These are phyloP conservation scores for Plecturocebus donacophilus DNA, from an alignment of 2,113 vertebrate species.

Conservation along the genomic window DNA sequence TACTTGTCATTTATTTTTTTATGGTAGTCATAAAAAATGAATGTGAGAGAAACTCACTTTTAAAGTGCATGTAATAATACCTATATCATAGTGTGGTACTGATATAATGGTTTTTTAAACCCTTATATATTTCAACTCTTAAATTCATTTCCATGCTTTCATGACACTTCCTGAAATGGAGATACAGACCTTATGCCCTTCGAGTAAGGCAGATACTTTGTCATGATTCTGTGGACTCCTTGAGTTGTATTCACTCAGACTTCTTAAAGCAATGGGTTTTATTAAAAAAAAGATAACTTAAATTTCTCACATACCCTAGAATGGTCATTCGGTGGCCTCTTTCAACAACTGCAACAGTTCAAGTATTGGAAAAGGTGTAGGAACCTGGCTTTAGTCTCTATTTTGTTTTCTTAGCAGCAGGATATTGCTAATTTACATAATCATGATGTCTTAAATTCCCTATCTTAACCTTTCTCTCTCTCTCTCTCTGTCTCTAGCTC, in stretches of 20 bases:
- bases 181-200: neutral
- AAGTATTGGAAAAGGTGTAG: neutral
- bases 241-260: neutral
- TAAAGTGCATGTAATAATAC: neutral
- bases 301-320: neutral
- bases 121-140: neutral
- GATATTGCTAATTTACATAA: neutral
- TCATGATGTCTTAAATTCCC: neutral
- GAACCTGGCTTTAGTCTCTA: neutral
- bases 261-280: neutral
- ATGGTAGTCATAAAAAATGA: neutral
- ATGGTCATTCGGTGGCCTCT: neutral
- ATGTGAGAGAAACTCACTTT: neutral
- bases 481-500: neutral
- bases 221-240: neutral
- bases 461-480: accelerated
- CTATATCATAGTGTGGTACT: neutral
- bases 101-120: neutral
- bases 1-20: neutral
- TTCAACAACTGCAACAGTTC: neutral
- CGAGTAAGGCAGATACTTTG: neutral
- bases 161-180: neutral
- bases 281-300: neutral
- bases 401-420: neutral
- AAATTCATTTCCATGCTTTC: neutral